These are phyloP conservation scores for Xylota sylvarum DNA, from an alignment of 2,888 invertebrate genomes.

Conservation along the genomic window DNA sequence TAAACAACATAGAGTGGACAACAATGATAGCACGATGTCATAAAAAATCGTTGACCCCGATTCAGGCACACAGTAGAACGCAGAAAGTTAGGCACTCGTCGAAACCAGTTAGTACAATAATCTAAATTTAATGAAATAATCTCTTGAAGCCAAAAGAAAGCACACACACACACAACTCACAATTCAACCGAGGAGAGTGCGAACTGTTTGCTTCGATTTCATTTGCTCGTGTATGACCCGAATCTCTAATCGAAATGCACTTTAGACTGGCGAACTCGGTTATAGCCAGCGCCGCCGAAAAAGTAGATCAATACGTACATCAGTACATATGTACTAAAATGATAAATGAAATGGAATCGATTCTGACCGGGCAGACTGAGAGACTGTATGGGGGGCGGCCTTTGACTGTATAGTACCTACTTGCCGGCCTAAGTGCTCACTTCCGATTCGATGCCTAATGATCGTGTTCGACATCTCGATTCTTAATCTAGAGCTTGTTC, in stretches of 20 bases:
- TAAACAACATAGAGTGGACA: conserved; percentile 15
- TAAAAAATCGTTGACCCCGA: conserved; percentile 75
- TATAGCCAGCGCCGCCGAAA: conserved; percentile 8
- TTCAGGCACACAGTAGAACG: conserved; percentile 21
- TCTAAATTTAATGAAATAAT: conserved; percentile 71
- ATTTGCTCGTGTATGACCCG: conserved; percentile 56
- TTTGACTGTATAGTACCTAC: not conserved
- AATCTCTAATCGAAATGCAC: conserved; percentile 59
- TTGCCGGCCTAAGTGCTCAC: conserved; percentile 18
- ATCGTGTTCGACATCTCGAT: conserved; percentile 50
- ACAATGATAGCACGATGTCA: conserved; percentile 58
- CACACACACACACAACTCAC: conserved; percentile 5
- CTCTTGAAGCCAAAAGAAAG: conserved; percentile 49
- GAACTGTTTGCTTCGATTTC: conserved; percentile 51
- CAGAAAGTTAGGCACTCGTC: conserved; percentile 38
- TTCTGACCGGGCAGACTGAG: too few species aligned
- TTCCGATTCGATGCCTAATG: conserved; percentile 57
- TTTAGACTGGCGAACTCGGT: conserved; percentile 42
- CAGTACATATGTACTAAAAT: conserved; percentile 12
- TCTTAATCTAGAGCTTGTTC: conserved; percentile 32
- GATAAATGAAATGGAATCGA: conserved; percentile 21
- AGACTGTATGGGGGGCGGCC: conserved; percentile 20
- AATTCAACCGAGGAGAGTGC: not conserved
- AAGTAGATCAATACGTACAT: conserved; percentile 42
- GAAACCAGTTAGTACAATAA: conserved; percentile 69